Evolutionary conservation across 2,797 vertebrate species (phyloP).

Genomic region (Pangasius sanitwongsei): DNA sequence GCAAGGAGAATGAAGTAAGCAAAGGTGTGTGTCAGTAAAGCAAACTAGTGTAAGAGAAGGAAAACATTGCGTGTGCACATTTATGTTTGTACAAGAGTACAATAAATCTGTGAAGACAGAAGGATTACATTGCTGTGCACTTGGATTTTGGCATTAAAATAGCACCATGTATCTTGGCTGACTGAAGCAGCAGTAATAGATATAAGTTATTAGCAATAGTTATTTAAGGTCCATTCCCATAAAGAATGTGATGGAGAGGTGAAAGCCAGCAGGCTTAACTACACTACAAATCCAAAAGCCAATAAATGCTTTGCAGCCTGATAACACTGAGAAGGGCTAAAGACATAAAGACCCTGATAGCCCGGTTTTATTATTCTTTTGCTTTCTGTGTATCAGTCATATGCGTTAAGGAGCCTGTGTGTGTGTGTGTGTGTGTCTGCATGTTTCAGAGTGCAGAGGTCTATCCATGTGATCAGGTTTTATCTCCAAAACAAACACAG

Average conservation of each 20-base stretch:
- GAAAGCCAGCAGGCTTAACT: not conserved
- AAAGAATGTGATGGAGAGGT: not conserved
- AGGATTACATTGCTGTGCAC: not conserved
- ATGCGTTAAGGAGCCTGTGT: not conserved
- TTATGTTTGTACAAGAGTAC: not conserved
- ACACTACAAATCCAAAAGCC: not conserved
- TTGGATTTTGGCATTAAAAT: not conserved
- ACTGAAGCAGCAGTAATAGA: not conserved
- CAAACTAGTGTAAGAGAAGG: not conserved
- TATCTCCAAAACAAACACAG: constrained; percentile 71
- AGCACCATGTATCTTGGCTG: not conserved
- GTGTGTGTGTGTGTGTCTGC: constrained; percentile 30
- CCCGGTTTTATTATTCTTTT: not conserved
- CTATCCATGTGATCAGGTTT: constrained; percentile 61
- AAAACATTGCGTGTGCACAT: not conserved
- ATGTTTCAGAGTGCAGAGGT: constrained; percentile 61
- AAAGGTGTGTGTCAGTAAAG: not conserved
- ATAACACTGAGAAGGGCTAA: constrained; percentile 39
- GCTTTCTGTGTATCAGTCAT: not conserved
- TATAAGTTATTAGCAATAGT: not conserved
- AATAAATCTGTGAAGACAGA: not conserved
- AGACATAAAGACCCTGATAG: constrained; percentile 39
- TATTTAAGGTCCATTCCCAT: not conserved
- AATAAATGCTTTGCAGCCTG: not conserved
- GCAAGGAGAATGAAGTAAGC: not conserved